phyloP scores from a whole-genome alignment of 2,888 invertebrate species.

The Morpho achilles region DNA sequence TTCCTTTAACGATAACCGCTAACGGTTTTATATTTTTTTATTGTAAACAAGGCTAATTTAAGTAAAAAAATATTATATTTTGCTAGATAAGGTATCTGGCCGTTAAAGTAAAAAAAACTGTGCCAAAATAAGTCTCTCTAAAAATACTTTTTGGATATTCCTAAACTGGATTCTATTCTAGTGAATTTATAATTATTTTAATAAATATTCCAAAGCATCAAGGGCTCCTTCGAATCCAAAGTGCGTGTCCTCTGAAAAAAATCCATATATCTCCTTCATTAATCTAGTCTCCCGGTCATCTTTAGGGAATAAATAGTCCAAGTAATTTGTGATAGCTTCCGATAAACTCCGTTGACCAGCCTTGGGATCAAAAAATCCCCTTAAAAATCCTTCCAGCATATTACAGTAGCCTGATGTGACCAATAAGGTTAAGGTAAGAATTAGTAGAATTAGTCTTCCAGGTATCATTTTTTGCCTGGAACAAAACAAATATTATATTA shows the following conservation, averaged over 20 bases:
- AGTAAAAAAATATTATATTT: too few relatives aligned
- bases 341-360: constrained; percentile 46
- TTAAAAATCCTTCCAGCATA: constrained; percentile 34
- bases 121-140: too few relatives aligned
- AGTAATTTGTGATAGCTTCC: constrained; percentile 47
- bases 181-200: constrained; percentile 23
- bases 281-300: constrained; percentile 55
- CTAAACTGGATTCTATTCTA: background rate
- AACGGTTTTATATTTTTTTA: too few relatives aligned
- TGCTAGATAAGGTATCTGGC: too few relatives aligned
- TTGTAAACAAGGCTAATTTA: too few relatives aligned
- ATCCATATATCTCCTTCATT: constrained; percentile 55
- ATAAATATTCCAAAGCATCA: constrained; percentile 36
- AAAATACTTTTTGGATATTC: too few relatives aligned
- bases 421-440: constrained; percentile 30
- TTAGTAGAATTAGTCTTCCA: constrained; percentile 27
- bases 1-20: too few relatives aligned
- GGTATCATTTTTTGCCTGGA: constrained; percentile 39
- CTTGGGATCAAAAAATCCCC: constrained; percentile 27
- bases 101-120: too few relatives aligned
- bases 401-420: constrained; percentile 34
- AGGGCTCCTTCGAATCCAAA: constrained; percentile 32
- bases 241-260: constrained; percentile 43
- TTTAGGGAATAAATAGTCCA: constrained; percentile 57
- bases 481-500: constrained; percentile 18